A percentile compares a stretch with the other conserved stretches of the same genome.
These are phyloP conservation scores for Drosophila tani DNA, from an alignment of 1,140 invertebrate species.

Conservation along the genomic window DNA sequence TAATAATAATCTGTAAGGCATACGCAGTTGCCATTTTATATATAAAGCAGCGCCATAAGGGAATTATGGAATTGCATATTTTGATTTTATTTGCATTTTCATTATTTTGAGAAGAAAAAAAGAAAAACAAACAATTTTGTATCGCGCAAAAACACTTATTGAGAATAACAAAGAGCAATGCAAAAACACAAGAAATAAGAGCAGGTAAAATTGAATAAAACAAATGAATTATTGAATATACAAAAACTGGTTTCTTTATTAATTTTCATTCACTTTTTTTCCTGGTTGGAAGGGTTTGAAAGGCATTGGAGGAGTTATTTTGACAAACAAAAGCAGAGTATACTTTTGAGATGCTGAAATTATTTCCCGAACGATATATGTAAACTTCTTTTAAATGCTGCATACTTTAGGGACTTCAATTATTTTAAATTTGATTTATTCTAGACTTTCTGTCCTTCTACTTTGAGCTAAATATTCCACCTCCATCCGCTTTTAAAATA, in stretches of 20 bases:
- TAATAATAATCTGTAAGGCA: conserved; percentile 20
- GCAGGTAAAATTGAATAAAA: conserved; percentile 66
- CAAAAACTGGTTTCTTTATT: conserved; percentile 11
- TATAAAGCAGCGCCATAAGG: conserved; percentile 44
- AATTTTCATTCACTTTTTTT: no score
- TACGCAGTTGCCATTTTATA: conserved; percentile 66
- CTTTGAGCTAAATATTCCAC: neutral
- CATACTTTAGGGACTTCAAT: neutral
- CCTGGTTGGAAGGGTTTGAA: neutral
- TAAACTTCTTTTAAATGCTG: accelerated
- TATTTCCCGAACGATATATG: neutral
- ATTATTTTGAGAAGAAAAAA: conserved; percentile 14
- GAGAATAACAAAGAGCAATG: conserved; percentile 28
- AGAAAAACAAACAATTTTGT: conserved; percentile 39
- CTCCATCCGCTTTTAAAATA: conserved; percentile 6
- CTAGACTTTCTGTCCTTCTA: neutral
- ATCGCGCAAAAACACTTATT: conserved; percentile 28
- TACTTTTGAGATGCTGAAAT: neutral
- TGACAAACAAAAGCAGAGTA: neutral
- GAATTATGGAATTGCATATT: conserved; percentile 24
- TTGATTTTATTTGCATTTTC: conserved; percentile 38
- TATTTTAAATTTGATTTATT: neutral
- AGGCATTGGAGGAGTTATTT: neutral
- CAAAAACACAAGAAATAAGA: conserved; percentile 21
- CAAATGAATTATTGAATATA: conserved; percentile 61